Conservation (phyloP, 2,113 vertebrate genomes). For the Hiodon alosoides region DNA sequence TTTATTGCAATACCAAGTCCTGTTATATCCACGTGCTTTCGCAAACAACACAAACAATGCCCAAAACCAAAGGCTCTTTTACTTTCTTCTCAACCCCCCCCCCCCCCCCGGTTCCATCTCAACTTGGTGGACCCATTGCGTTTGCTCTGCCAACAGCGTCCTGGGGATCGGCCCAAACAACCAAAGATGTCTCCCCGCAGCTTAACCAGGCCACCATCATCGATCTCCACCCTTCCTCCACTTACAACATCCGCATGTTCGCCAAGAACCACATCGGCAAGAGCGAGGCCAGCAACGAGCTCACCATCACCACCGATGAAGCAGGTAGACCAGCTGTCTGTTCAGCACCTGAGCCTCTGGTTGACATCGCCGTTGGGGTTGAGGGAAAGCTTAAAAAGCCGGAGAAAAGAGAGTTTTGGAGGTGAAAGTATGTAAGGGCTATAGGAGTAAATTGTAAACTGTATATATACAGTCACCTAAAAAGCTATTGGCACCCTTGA, state of each 20-base stretch:
- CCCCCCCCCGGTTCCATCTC: background rate
- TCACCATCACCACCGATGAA: constrained; percentile 97
- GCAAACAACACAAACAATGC: no score
- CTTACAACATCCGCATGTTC: constrained; percentile 98
- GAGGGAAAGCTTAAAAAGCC: background rate
- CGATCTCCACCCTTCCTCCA: constrained; percentile 96
- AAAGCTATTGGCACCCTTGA: no score
- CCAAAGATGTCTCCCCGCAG: constrained; percentile 97
- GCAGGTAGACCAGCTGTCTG: constrained; percentile 64
- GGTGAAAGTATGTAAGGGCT: no score
- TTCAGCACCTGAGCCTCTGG: no score
- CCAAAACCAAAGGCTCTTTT: background rate
- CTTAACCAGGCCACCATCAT: constrained; percentile 99
- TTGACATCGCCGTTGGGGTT: background rate
- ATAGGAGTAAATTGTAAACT: no score
- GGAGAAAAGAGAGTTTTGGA: no score
- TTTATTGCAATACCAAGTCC: no score
- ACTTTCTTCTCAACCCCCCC: background rate
- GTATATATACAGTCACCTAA: no score
- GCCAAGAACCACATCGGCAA: constrained; percentile 97
- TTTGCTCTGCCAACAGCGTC: constrained; percentile 69
- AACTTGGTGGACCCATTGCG: background rate
- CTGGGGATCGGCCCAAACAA: constrained; percentile 96
- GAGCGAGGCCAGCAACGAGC: constrained; percentile 96
- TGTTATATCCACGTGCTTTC: no score